A percentile compares a stretch with the other conserved stretches of the same genome.
These are phyloP conservation scores for Tretioscincus oriximinensis DNA, from an alignment of 2,113 vertebrate species.

Conservation along the genomic window DNA sequence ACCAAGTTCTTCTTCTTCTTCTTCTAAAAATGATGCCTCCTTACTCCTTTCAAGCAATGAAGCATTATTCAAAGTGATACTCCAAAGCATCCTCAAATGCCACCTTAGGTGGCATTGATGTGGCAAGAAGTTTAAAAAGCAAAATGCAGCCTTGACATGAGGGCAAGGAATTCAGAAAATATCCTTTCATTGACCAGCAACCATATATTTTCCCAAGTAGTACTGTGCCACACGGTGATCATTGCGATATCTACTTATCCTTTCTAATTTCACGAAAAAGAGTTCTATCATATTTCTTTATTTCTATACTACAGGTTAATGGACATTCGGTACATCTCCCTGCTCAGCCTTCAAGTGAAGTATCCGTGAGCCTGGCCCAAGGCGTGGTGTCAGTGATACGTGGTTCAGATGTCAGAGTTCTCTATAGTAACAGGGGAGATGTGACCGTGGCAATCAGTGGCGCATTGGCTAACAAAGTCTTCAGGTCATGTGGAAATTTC, in stretches of 20 bases:
- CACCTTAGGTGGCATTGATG: not conserved
- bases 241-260: not conserved
- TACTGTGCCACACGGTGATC: not conserved
- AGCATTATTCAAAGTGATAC: too few species aligned
- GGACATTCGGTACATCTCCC: conserved; percentile 3
- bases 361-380: conserved; percentile 28
- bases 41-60: too few species aligned
- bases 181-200: too few species aligned
- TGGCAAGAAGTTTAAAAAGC: not conserved
- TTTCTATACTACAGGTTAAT: conserved; percentile 25
- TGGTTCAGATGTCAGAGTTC: conserved; percentile 57
- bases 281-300: not conserved
- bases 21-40: too few species aligned
- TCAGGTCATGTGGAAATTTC: conserved; percentile 67
- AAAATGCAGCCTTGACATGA: too few species aligned
- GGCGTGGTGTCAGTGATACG: conserved; percentile 50
- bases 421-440: conserved; percentile 56
- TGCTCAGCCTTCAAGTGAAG: not conserved
- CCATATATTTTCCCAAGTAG: not conserved
- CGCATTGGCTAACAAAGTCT: conserved; percentile 26
- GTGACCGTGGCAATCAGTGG: conserved; percentile 37
- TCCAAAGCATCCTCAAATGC: too few species aligned
- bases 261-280: not conserved
- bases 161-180: too few species aligned
- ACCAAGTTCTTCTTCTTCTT: too few species aligned